Conservation (phyloP, 2,888 invertebrate genomes). For the Drosophila atripex region DNA sequence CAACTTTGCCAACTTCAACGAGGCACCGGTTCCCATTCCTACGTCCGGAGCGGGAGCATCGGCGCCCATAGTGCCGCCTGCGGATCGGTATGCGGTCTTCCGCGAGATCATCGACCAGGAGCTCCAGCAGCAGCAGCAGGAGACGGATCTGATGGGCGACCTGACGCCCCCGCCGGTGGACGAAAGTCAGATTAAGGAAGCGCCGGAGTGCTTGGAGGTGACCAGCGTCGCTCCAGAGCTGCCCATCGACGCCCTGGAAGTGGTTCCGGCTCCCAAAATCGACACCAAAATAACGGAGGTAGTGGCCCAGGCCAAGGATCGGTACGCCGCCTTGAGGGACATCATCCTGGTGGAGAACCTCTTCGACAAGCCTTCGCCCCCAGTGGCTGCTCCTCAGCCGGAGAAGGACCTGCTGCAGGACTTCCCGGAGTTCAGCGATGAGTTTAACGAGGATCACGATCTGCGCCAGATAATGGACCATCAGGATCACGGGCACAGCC, state of each 20-base stretch:
- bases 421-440: constrained; percentile 80
- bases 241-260: constrained; percentile 41
- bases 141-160: constrained; percentile 80
- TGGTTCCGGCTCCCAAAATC: constrained; percentile 73
- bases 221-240: constrained; percentile 33
- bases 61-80: constrained; percentile 84
- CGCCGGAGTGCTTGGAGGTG: constrained; percentile 36
- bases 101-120: constrained; percentile 93
- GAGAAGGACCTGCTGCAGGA: constrained; percentile 79
- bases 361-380: constrained; percentile 84
- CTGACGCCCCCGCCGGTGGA: constrained; percentile 64
- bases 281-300: constrained; percentile 85
- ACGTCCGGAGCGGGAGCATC: constrained; percentile 7
- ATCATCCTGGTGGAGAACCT: constrained; percentile 88
- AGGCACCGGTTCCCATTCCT: constrained; percentile 42
- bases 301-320: constrained; percentile 86
- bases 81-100: constrained; percentile 94
- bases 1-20: constrained; percentile 87
- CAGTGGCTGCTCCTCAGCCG: constrained; percentile 29
- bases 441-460: constrained; percentile 83
- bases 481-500: constrained; percentile 63
- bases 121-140: constrained; percentile 85
- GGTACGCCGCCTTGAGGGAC: constrained; percentile 92
- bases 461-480: constrained; percentile 84
- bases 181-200: constrained; percentile 37